These are phyloP conservation scores for Bungarus multicinctus DNA, from an alignment of 2,113 vertebrate species.

Conservation along the genomic window DNA sequence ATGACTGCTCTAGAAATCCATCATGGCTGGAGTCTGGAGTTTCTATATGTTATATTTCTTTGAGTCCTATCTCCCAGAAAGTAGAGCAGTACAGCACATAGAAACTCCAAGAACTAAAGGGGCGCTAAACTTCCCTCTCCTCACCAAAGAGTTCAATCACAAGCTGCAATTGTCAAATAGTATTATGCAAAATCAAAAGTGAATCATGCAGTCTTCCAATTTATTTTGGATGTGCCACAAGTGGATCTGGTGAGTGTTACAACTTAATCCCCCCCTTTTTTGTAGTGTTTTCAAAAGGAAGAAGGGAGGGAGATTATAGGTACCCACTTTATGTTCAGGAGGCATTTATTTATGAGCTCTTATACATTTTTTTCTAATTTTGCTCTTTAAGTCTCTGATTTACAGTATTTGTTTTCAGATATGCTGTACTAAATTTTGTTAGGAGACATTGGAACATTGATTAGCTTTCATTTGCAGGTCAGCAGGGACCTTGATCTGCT, in stretches of 20 bases:
- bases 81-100: not conserved
- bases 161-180: constrained; percentile 36
- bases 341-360: constrained; percentile 44
- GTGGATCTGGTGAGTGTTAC: not conserved
- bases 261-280: not conserved
- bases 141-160: constrained; percentile 29
- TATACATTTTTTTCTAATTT: constrained; percentile 24
- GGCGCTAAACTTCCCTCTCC: not conserved
- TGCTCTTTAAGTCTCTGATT: constrained; percentile 50
- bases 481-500: constrained; percentile 38
- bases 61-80: not conserved
- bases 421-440: constrained; percentile 48
- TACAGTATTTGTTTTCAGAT: constrained; percentile 55
- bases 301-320: constrained; percentile 4
- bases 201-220: not conserved
- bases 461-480: constrained; percentile 53
- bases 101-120: constrained; percentile 4
- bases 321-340: constrained; percentile 36
- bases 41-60: not conserved
- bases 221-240: not conserved
- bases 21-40: not conserved
- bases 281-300: constrained; percentile 21
- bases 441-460: constrained; percentile 48
- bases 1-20: not conserved
- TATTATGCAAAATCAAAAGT: constrained; percentile 8